Evolutionary conservation across 1,140 invertebrate species (phyloP).

Genomic region (Lycorma delicatula): DNA sequence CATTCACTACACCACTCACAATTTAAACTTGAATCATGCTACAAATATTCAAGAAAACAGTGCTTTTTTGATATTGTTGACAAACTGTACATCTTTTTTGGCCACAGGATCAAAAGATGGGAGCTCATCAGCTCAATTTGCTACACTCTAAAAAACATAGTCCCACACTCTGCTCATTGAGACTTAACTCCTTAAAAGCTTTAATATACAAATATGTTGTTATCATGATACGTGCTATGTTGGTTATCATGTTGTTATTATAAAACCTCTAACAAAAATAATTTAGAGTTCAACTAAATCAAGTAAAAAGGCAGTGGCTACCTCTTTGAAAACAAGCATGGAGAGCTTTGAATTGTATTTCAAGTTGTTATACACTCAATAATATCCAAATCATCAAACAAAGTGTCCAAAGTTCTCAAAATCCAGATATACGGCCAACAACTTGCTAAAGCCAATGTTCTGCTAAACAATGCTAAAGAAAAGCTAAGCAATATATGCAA

Average conservation of each 20-base stretch:
- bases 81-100: neutral
- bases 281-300: neutral
- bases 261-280: neutral
- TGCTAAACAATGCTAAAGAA: too few species aligned
- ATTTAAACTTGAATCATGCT: too few species aligned
- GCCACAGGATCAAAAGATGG: neutral
- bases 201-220: conserved; percentile 1
- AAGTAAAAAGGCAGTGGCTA: neutral
- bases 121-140: neutral
- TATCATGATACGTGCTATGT: too few species aligned
- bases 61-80: neutral
- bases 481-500: too few species aligned
- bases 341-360: neutral
- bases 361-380: neutral
- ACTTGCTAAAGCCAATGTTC: too few species aligned
- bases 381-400: too few species aligned
- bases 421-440: too few species aligned
- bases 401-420: too few species aligned
- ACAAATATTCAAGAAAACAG: conserved; percentile 1
- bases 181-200: neutral
- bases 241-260: too few species aligned
- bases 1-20: too few species aligned
- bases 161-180: neutral
- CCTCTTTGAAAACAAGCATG: neutral
- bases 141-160: neutral